Base-by-base conservation (phyloP, 37 sponge, comb jelly and placozoan genomes). In the Beroe forskalii region DNA sequence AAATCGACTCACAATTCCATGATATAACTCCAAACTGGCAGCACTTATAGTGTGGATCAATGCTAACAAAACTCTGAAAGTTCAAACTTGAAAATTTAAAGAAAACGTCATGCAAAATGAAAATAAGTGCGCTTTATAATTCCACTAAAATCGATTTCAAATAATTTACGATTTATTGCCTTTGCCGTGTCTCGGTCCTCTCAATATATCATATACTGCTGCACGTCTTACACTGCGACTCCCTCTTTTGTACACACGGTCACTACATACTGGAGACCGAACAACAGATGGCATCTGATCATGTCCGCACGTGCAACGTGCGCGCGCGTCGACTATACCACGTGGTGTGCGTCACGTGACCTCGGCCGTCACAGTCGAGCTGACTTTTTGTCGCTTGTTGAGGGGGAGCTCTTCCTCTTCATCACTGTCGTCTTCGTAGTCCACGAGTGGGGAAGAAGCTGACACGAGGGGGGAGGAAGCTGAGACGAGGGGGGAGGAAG, bases 351-450 rank as follows among this genome's bases (percentile, higher is more conserved):
- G 32, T 69, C 72, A 69, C 72, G 72, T 69, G 72, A 69, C 39
- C 20, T 69, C 37, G 1, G 32, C 40, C 86, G 86, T 80, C 27
- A 80, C 86, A 22, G 86, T 80, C 12, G 55, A 44, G 55, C 86
- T 80, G 31, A 80, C 55, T 80, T 80, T 80, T 48, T 80, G 86
- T 80, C 86, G 44, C 35, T 80, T 80, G 30, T 44, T 41, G 44
- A 44, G 86, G 1, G 44, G 86, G 27, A n/a, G 25, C 19, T 80
- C 86, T 25, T 80, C 86, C 55, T 80, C 86, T 24, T 80, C 86
- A n/a, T 80, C 86, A 25, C 86, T 80, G 86, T 80, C 86, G 31
- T 80, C 86, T 1, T 32, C 86, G 86, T 80, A 80, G 30, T 80
- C 86, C 6, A 80, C 86, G 4, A 80, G 55, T 1, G 86, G 86